Conservation (phyloP, 2,888 invertebrate genomes). For the Corbicula japonica region DNA sequence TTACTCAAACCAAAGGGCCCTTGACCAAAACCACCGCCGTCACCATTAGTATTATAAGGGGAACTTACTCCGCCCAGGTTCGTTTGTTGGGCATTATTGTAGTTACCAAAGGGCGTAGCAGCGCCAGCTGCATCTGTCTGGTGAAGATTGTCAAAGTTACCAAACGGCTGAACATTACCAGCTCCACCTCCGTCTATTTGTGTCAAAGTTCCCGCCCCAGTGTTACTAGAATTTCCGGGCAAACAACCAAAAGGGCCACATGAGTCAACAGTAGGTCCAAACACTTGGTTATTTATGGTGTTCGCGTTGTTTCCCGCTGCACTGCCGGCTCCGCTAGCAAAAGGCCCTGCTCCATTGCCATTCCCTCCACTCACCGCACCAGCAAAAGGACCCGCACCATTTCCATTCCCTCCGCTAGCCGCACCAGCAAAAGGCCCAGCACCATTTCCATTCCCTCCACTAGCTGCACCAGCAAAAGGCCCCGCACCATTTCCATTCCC, state of each 20-base stretch:
- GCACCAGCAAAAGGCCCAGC: not conserved
- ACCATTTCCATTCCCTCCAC: conserved; percentile 6
- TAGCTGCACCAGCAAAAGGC: not conserved
- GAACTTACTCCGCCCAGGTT: not conserved
- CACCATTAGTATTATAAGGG: conserved; percentile 14
- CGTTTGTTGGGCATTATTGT: conserved; percentile 8
- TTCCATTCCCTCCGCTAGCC: conserved; percentile 6
- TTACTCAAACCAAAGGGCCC: not conserved
- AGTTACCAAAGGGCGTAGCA: conserved; percentile 16
- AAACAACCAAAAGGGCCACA: conserved; percentile 46
- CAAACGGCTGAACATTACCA: not conserved
- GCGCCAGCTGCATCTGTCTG: conserved; percentile 14
- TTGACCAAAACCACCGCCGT: not conserved
- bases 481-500: conserved; percentile 12
- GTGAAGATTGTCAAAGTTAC: conserved; percentile 17
- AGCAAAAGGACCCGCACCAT: conserved; percentile 10
- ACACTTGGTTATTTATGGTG: conserved; percentile 1
- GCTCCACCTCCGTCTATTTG: conserved; percentile 9
- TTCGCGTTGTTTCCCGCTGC: conserved; percentile 7
- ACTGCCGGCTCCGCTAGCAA: not conserved
- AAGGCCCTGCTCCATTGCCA: not conserved
- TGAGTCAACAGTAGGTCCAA: conserved; percentile 30
- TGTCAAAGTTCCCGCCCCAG: conserved; percentile 13
- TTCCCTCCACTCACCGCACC: conserved; percentile 5
- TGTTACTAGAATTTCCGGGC: conserved; percentile 2